These are phyloP conservation scores for Smithornis capensis DNA, from an alignment of 2,113 vertebrate genomes.

Conservation along the genomic window DNA sequence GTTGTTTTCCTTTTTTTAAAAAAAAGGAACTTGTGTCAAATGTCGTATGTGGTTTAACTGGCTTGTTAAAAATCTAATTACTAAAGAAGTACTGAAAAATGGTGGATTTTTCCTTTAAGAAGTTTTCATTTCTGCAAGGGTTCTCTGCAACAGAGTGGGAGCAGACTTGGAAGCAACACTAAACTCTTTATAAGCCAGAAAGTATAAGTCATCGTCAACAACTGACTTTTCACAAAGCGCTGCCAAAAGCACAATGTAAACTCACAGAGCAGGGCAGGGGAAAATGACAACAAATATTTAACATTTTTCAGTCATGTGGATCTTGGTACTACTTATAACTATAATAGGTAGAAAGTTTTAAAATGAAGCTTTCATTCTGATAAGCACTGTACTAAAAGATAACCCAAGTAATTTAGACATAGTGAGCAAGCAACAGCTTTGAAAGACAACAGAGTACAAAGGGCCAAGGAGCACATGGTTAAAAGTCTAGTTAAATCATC, in stretches of 20 bases:
- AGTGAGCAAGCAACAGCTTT: background rate
- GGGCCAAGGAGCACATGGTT: background rate
- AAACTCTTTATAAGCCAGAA: background rate
- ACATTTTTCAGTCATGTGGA: conserved; percentile 4
- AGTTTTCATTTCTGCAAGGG: background rate
- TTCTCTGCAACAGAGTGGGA: background rate
- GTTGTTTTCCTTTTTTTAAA: background rate
- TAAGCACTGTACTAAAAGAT: background rate
- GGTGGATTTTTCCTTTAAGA: background rate
- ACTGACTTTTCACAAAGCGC: background rate
- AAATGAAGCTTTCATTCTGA: background rate
- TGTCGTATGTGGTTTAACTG: background rate
- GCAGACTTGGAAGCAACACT: background rate
- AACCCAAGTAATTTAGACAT: background rate
- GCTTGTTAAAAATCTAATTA: background rate
- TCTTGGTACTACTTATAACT: conserved; percentile 7
- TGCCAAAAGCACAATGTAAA: conserved; percentile 42
- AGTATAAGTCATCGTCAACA: background rate
- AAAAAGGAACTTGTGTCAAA: background rate
- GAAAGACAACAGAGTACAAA: background rate
- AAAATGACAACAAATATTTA: conserved; percentile 32
- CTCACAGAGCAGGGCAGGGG: background rate
- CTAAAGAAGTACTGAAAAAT: conserved; percentile 1
- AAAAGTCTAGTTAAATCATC: background rate
- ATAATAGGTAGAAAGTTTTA: conserved; percentile 30